Evolutionary conservation across 2,797 vertebrate species (phyloP).

Genomic region (Kryptopterus vitreolus): DNA sequence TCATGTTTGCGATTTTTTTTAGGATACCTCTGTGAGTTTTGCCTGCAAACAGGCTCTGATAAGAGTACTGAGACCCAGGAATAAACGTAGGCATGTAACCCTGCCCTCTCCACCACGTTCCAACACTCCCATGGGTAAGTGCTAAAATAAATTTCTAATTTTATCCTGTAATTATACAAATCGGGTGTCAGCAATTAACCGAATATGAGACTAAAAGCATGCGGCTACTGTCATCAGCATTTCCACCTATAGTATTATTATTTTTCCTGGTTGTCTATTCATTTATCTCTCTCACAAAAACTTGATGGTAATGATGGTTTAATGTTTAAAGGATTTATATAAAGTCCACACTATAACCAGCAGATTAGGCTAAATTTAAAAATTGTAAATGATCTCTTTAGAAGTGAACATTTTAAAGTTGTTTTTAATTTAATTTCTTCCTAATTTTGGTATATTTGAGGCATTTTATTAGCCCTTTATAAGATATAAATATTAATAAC

Average conservation of each 20-base stretch:
- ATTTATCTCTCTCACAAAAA: too few species aligned
- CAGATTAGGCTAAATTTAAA: not conserved
- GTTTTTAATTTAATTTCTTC: not conserved
- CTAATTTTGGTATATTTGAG: not conserved
- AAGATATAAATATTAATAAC: not conserved
- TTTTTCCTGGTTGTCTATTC: not conserved
- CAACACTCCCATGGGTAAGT: slow-evolving; percentile 95
- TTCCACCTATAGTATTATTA: not conserved
- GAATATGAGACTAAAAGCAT: not conserved
- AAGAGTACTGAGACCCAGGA: slow-evolving; percentile 92
- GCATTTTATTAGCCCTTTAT: not conserved
- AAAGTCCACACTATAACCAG: not conserved
- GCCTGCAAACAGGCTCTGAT: slow-evolving; percentile 98
- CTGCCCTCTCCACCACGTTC: slow-evolving; percentile 95
- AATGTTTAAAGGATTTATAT: not conserved
- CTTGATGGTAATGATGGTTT: too few species aligned
- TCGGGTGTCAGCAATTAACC: not conserved
- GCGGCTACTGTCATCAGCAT: not conserved
- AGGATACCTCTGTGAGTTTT: slow-evolving; percentile 97
- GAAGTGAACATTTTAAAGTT: not conserved
- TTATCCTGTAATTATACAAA: not conserved
- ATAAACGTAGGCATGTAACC: slow-evolving; percentile 93
- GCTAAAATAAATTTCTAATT: not conserved
- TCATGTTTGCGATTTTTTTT: slow-evolving; percentile 26
- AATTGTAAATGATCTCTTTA: not conserved